Conservation (phyloP, 2,113 vertebrate species). For the Sylvilagus bachmani region DNA sequence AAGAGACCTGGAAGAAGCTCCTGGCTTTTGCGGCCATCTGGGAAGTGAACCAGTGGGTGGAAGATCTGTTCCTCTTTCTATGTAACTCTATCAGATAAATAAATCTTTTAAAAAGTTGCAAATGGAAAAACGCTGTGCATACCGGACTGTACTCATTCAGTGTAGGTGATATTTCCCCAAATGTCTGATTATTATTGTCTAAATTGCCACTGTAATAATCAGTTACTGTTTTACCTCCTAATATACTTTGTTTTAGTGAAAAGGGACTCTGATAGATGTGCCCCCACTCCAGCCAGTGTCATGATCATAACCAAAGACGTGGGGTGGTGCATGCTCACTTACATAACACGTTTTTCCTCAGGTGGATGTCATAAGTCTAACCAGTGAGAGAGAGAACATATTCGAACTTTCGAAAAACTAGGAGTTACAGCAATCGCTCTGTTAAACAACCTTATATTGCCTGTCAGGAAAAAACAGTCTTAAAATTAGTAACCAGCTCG, state of each 20-base stretch:
- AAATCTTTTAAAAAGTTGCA: not conserved
- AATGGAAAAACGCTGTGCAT: not conserved
- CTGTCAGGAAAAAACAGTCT: conserved; percentile 63
- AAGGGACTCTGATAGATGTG: not conserved
- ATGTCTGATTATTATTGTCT: not conserved
- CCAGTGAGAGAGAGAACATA: not conserved
- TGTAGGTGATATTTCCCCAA: not conserved
- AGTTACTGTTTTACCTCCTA: conserved; percentile 20
- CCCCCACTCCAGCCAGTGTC: conserved; percentile 15
- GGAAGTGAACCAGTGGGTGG: not conserved
- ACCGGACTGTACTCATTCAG: not conserved
- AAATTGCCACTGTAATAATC: not conserved
- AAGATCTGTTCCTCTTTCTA: too few relatives aligned
- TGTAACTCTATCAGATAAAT: too few relatives aligned
- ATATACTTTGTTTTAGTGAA: not conserved
- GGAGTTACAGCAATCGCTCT: not conserved
- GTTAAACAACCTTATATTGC: not conserved
- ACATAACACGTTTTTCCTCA: conserved; percentile 17
- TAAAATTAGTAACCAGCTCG: conserved; percentile 82
- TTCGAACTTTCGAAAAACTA: conserved; percentile 13
- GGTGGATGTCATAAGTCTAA: not conserved
- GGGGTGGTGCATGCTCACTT: not conserved
- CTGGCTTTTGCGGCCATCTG: not conserved
- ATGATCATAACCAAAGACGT: not conserved
- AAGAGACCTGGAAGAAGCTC: too few relatives aligned